phyloP scores from a whole-genome alignment of 2,797 vertebrate genomes.

The Fistularia tabacaria region DNA sequence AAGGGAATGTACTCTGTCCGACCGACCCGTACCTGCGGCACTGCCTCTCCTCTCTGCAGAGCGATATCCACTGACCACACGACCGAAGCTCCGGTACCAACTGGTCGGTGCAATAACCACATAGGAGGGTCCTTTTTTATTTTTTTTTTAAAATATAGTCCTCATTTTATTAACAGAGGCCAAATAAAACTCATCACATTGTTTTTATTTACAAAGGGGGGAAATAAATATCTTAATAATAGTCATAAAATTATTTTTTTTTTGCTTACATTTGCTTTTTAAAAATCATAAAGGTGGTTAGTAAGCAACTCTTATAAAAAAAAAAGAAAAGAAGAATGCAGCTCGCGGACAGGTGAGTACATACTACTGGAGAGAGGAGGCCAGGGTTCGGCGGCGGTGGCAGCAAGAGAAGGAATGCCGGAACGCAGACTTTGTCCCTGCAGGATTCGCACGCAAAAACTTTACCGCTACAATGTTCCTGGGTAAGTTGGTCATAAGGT shows the following conservation, averaged over 20 bases:
- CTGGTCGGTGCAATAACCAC: slow-evolving; percentile 40
- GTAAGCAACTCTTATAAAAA: slow-evolving; percentile 75
- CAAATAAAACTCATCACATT: slow-evolving; percentile 82
- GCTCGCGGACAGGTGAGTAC: slow-evolving; percentile 61
- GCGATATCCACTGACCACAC: too few species aligned
- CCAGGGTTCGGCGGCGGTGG: neutral
- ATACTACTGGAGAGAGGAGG: slow-evolving; percentile 58
- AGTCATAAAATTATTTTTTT: slow-evolving; percentile 81
- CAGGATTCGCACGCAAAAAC: slow-evolving; percentile 27
- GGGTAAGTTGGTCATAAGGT: slow-evolving; percentile 11
- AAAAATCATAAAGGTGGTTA: slow-evolving; percentile 79
- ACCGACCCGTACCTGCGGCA: slow-evolving; percentile 51
- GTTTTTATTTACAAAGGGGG: slow-evolving; percentile 82
- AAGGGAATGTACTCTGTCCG: slow-evolving; percentile 65
- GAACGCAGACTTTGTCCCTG: slow-evolving; percentile 37
- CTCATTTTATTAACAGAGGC: slow-evolving; percentile 85
- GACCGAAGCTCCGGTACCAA: too few species aligned
- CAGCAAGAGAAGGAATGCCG: slow-evolving; percentile 13
- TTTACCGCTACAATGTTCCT: slow-evolving; percentile 13
- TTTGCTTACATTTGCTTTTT: slow-evolving; percentile 77
- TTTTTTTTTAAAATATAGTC: slow-evolving; percentile 77
- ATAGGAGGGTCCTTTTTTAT: slow-evolving; percentile 20
- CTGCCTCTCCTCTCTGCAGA: slow-evolving; percentile 26
- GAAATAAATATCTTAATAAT: slow-evolving; percentile 89
- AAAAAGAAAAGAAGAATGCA: neutral